Base-by-base conservation (phyloP, 2,113 vertebrate species). In the Murina feae region DNA sequence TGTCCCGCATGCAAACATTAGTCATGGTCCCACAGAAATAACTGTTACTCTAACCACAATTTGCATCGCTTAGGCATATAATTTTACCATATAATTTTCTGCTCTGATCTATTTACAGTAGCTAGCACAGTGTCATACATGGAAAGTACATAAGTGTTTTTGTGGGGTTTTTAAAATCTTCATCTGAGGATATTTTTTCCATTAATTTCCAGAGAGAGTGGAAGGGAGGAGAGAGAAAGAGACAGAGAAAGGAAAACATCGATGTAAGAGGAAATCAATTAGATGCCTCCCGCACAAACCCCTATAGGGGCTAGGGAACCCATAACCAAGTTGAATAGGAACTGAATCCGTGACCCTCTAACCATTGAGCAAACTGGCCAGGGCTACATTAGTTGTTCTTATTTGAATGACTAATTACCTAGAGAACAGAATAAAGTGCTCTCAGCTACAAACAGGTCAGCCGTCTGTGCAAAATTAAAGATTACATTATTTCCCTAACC, bases 361-460 rank as follows among this genome's bases (percentile, higher is more conserved):
- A 28, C 55, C 58, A 60, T 4, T 60, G 25, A 11, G 58, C 55
- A 3, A 60, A 60, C 10, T 60, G 58, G 58, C 58, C 23, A 60
- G 58, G 58, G 23, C 58, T 47, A 74, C 1, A 1, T 49, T 78
- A 55, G 32, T 2, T 69, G 37, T 65, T 86, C 88, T 39, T 86
- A 85, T 89, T 0, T 75, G 74, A 81, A 66, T 69, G 28, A 69
- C 47, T 47, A 74, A 88, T 47, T 86, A 81, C 78, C 39, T 51
- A 92, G 81, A 89, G 82, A 93, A 91, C 2, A 92, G 58, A 90
- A 89, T 49, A 82, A 86, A 86, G 21, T 75, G 4, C 28, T 74
- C 69, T 80, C 1, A 47, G 71, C 11, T 82, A 89, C 16, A 74
- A 69, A 71, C 0, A 97, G 49, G 78, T 85, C 47, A 72, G 37